phyloP scores from a whole-genome alignment of 2,888 invertebrate species.

The Silvanus unidentatus region DNA sequence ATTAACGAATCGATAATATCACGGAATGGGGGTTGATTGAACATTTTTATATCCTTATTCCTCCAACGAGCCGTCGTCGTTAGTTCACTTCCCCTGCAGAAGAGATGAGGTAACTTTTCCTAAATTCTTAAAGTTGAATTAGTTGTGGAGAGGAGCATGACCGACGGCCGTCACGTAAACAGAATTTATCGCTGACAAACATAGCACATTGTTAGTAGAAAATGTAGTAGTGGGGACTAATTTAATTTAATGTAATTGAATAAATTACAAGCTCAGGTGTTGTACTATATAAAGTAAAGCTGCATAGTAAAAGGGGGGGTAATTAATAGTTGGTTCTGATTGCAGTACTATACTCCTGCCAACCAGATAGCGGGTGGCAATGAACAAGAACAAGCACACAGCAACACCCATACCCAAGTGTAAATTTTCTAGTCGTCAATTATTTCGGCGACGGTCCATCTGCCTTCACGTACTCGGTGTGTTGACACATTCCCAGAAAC shows the following conservation, averaged over 20 bases:
- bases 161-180: no score
- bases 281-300: slow-evolving; percentile 4
- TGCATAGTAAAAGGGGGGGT: slow-evolving; percentile 4
- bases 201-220: no score
- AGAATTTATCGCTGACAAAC: slow-evolving; percentile 1
- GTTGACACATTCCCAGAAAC: background rate
- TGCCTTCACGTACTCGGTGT: background rate
- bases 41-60: no score
- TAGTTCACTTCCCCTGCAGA: no score
- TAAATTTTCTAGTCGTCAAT: slow-evolving; percentile 48
- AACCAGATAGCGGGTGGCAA: slow-evolving; percentile 65
- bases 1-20: no score
- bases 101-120: no score
- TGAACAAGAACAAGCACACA: slow-evolving; percentile 71
- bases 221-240: background rate
- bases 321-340: slow-evolving; percentile 13
- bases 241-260: slow-evolving; percentile 9
- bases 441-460: background rate
- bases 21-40: no score
- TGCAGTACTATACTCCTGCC: slow-evolving; percentile 79
- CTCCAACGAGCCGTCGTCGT: no score
- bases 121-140: no score
- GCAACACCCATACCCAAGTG: slow-evolving; percentile 82
- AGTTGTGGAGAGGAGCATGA: no score
- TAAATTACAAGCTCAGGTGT: slow-evolving; percentile 13